phyloP scores from a whole-genome alignment of 2,797 vertebrate genomes.

The Hybognathus amarus region DNA sequence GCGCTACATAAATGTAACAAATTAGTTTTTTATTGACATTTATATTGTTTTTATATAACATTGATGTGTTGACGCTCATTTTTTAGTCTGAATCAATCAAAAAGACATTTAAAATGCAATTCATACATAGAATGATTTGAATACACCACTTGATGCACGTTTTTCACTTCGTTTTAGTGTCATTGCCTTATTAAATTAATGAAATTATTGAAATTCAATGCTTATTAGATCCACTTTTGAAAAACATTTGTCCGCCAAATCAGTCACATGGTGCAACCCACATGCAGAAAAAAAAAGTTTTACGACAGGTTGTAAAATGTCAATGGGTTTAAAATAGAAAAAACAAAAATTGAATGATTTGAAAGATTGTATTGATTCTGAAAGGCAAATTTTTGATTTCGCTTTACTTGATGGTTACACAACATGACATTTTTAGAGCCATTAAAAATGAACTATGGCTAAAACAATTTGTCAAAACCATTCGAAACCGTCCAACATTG shows the following conservation, averaged over 20 bases:
- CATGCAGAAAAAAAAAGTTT: not conserved
- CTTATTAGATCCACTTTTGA: too few species aligned
- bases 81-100: not conserved
- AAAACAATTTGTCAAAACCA: not conserved
- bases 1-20: too few species aligned
- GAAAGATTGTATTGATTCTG: not conserved
- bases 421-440: not conserved
- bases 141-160: not conserved
- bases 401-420: not conserved
- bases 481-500: too few species aligned
- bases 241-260: too few species aligned
- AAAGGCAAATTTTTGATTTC: not conserved
- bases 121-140: not conserved
- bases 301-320: not conserved
- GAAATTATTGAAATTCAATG: not conserved
- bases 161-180: not conserved
- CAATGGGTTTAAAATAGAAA: not conserved
- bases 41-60: not conserved
- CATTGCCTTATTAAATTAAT: not conserved
- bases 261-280: not conserved
- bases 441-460: not conserved
- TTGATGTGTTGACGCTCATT: not conserved
- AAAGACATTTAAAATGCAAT: not conserved
- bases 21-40: not conserved
- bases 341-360: too few species aligned